phyloP scores from a whole-genome alignment of 2,113 vertebrate species.

The Crocuta crocuta region DNA sequence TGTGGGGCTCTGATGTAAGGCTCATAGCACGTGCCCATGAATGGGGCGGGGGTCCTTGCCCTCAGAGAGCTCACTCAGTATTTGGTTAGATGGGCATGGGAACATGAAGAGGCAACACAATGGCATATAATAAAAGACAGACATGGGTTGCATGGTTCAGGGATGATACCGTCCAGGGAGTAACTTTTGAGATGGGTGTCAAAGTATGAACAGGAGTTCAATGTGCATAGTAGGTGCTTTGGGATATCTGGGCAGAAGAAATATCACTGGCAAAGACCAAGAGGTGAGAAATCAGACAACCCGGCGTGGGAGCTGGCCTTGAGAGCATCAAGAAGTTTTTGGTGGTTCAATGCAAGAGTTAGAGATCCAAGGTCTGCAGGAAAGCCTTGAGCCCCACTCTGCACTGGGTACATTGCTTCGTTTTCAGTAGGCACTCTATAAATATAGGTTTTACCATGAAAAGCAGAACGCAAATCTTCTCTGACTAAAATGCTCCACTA shows the following conservation, averaged over 20 bases:
- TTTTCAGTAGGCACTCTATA: not conserved
- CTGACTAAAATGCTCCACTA: not conserved
- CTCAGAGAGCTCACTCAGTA: not conserved
- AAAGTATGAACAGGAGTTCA: not conserved
- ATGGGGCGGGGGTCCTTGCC: not conserved
- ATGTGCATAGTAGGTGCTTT: not conserved
- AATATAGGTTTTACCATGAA: not conserved
- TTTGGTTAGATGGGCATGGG: not conserved
- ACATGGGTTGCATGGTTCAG: not conserved
- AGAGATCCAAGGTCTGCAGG: not conserved
- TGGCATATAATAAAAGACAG: not conserved
- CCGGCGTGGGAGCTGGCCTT: rapidly evolving
- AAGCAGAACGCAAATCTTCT: not conserved
- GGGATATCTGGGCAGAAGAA: not conserved
- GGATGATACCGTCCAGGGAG: not conserved
- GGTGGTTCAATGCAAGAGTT: not conserved
- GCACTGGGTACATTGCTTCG: not conserved
- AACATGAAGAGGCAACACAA: not conserved
- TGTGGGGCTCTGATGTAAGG: not conserved
- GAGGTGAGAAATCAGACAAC: not conserved
- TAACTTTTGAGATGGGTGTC: not conserved
- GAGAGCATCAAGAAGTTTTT: not conserved
- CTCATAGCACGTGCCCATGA: not conserved
- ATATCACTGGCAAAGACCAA: not conserved
- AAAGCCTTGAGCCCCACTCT: not conserved